Evolutionary conservation across 2,888 invertebrate species (phyloP).

Genomic region (Eupithecia pulchellata): DNA sequence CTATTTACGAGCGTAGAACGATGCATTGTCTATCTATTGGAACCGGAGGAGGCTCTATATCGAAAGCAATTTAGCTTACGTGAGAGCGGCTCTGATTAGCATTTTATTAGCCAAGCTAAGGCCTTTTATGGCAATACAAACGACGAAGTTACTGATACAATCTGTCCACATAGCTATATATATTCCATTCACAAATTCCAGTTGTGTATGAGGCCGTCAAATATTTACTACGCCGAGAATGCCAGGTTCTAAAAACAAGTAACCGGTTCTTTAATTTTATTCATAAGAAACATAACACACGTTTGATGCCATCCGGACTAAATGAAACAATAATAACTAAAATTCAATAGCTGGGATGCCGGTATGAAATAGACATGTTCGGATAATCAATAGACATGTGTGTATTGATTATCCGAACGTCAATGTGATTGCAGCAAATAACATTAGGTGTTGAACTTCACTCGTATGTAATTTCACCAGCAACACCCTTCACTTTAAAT

Average conservation of each 20-base stretch:
- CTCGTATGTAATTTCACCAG: conserved; percentile 3
- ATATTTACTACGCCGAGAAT: conserved; percentile 39
- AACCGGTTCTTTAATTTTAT: conserved; percentile 29
- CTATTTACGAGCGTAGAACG: conserved; percentile 3
- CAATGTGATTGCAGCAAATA: neutral
- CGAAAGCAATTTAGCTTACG: conserved; percentile 37
- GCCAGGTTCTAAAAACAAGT: conserved; percentile 32
- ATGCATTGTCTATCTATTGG: conserved; percentile 31
- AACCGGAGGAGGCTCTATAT: conserved; percentile 26
- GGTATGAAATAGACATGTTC: neutral
- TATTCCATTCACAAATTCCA: conserved; percentile 35
- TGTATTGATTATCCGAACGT: no score
- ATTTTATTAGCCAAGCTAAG: conserved; percentile 39
- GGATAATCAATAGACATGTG: no score
- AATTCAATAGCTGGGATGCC: neutral
- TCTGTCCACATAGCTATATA: conserved; percentile 24
- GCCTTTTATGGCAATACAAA: conserved; percentile 32
- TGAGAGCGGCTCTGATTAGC: conserved; percentile 40
- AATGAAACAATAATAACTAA: neutral
- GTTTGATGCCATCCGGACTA: no score
- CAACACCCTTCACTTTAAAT: conserved; percentile 6
- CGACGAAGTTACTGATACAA: conserved; percentile 32
- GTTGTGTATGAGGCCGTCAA: conserved; percentile 34
- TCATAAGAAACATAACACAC: conserved; percentile 34
- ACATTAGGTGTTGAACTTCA: neutral